phyloP scores from a whole-genome alignment of 2,797 vertebrate genomes.

The Garrulus glandarius region DNA sequence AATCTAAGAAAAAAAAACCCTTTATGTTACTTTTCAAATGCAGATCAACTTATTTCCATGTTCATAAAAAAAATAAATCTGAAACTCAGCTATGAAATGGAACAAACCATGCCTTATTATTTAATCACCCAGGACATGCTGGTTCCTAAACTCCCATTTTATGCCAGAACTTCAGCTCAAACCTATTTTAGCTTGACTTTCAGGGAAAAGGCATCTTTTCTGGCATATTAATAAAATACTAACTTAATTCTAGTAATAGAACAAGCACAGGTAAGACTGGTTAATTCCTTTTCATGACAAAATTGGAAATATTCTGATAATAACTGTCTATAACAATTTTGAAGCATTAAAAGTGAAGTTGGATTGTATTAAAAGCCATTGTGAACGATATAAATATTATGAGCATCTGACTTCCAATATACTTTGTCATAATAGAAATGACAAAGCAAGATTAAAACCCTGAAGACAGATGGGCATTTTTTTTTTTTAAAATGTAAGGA shows the following conservation, averaged over 20 bases:
- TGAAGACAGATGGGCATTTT: not conserved
- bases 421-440: not conserved
- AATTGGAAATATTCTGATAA: not conserved
- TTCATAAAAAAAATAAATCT: not conserved
- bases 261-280: not conserved
- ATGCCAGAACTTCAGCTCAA: not conserved
- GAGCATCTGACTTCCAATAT: not conserved
- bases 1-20: not conserved
- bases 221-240: not conserved
- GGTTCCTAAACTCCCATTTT: not conserved
- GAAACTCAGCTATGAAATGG: not conserved
- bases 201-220: not conserved
- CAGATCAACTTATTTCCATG: not conserved
- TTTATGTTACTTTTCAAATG: not conserved
- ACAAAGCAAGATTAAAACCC: not conserved
- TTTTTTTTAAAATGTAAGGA: not conserved
- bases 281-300: not conserved
- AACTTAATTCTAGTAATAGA: not conserved
- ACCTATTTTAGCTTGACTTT: not conserved
- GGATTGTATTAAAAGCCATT: not conserved
- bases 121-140: not conserved
- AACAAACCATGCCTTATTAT: not conserved
- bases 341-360: not conserved
- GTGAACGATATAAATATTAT: not conserved
- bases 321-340: not conserved